Base-by-base conservation (phyloP, 2,888 invertebrate species). In the Caenorhabditis sp. region DNA sequence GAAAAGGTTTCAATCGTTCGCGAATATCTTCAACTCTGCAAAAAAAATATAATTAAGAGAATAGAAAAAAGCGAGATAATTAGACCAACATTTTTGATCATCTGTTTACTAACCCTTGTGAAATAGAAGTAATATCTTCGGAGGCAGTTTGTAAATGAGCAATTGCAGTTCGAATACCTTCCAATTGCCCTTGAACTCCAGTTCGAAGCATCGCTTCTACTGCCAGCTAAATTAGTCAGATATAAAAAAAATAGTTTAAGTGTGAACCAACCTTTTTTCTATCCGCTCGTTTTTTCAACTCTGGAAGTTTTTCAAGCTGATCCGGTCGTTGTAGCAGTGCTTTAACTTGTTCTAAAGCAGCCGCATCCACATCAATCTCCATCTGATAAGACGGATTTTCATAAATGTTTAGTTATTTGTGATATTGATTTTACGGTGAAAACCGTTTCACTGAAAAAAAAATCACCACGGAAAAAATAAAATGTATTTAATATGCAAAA, bases 171-270 rank as follows among this genome's bases (percentile, higher is more conserved):
- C 94, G 92, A 0, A 99, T 97, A 0, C 96, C 97, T 89, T 99
- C 97, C 64, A 99, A 90, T 89, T 99, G 97, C 76, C 95, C 95
- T 89, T 99, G 97, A 91, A 99, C 95, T 0, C 96, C 96, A n/a
- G 97, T 95, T 89, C 97, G 97, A 24, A 99, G 88, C 91, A 95
- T 93, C 0, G 95, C 94, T 88, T 96, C 95, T 10, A 95, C 94
- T 3, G 95, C 94, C 0, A 93, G 93, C 90, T 95, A 50, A 14
- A n/a, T n/a, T n/a, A n/a, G n/a, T 37, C 8, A 37, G 37, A 37
- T 8, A 10, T 37, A 4, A n/a, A n/a, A 23, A 5, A 53, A 53
- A 2, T 19, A 10, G 8, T 53, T 53, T 23, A 23, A 23, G 14
- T 21, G 6, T 12, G 21, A 21, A 23, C 21, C 14, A 5, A 53